A percentile compares a stretch with the other conserved stretches of the same genome.
These are phyloP conservation scores for Hermodice carunculata DNA, from an alignment of 2,888 invertebrate genomes.

Conservation along the genomic window DNA sequence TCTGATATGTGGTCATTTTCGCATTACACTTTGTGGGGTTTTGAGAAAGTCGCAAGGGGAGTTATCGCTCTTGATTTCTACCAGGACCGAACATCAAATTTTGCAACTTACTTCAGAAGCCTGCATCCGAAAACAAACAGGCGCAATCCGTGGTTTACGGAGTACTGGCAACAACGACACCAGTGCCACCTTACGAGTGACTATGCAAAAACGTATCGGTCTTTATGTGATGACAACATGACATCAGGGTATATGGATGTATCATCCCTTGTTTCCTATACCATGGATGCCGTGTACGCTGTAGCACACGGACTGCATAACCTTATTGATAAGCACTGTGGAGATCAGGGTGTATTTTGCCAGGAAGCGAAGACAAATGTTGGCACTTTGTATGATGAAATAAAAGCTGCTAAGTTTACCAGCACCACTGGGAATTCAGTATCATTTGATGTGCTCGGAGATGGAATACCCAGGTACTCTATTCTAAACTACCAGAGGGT, in stretches of 20 bases:
- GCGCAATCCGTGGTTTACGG: slow-evolving; percentile 25
- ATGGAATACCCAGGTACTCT: slow-evolving; percentile 12
- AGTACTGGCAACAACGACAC: slow-evolving; percentile 32
- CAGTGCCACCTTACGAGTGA: slow-evolving; percentile 20
- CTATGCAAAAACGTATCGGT: slow-evolving; percentile 9
- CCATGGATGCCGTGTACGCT: slow-evolving; percentile 51
- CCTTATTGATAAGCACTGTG: slow-evolving; percentile 14
- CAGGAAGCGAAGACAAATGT: background rate
- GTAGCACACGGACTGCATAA: slow-evolving; percentile 46
- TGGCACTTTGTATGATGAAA: slow-evolving; percentile 4
- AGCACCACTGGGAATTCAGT: slow-evolving; percentile 20
- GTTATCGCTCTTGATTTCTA: slow-evolving; percentile 21
- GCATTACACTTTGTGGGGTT: slow-evolving; percentile 3
- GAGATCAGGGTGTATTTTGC: slow-evolving; percentile 1
- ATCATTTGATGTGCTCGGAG: slow-evolving; percentile 21
- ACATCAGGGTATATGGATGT: slow-evolving; percentile 7
- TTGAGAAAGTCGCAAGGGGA: slow-evolving; percentile 12
- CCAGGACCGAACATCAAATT: background rate
- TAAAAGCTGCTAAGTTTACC: slow-evolving; percentile 16
- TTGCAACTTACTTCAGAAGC: slow-evolving; percentile 16
- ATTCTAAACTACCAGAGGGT: slow-evolving; percentile 8
- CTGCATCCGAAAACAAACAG: slow-evolving; percentile 9
- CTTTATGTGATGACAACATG: slow-evolving; percentile 11
- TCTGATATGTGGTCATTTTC: slow-evolving; percentile 20
- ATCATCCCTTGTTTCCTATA: slow-evolving; percentile 14